Base-by-base conservation (phyloP, 1,140 invertebrate species). In the Nasonia vitripennis region DNA sequence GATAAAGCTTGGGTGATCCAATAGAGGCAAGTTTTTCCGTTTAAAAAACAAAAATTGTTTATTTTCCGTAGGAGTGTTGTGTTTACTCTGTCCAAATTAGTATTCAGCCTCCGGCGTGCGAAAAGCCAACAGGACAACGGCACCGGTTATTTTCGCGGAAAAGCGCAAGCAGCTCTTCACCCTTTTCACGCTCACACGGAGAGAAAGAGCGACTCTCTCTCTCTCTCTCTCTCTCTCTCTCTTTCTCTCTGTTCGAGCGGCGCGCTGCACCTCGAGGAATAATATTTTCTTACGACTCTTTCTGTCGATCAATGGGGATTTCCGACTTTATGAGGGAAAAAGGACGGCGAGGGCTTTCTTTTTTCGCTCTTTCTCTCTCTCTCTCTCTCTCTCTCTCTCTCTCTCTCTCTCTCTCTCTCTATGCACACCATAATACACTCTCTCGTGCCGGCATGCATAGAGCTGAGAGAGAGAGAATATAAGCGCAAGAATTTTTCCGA, bases 1-100 rank as follows among this genome's bases (percentile, higher is more conserved):
- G 87, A 89, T 89, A 89, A 90, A 90, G 70, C 81, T 45, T 45
- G 7, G 6, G 41, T 10, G 9, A 45, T 45, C 41, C 41, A 45
- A 45, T 45, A 45, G 6, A 45, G 1, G 6, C 41, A 10, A 37
- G 34, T 37, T 37, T 37, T 45, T 9, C 9, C 6, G 41, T 45
- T 45, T 10, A 10, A 45, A 45, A 45, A 45, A 11, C 6, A 45
- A 45, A 11, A 45, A 45, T 7, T 1, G 9, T 45, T 45, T 45
- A 45, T 45, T 45, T 45, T 45, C 41, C 7, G 9, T 9, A 45
- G 1, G 55, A 20, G 55, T 62, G 17, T 78, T 62, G 5, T 78
- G 51, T 78, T 71, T 73, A 55, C 81, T 31, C 27, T 71, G 1
- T 31, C 73, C 37, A 48, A 68, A 78, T 77, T 67, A 83, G 62